These are phyloP conservation scores for Melanophora roralis DNA, from an alignment of 2,888 invertebrate genomes.

Conservation along the genomic window DNA sequence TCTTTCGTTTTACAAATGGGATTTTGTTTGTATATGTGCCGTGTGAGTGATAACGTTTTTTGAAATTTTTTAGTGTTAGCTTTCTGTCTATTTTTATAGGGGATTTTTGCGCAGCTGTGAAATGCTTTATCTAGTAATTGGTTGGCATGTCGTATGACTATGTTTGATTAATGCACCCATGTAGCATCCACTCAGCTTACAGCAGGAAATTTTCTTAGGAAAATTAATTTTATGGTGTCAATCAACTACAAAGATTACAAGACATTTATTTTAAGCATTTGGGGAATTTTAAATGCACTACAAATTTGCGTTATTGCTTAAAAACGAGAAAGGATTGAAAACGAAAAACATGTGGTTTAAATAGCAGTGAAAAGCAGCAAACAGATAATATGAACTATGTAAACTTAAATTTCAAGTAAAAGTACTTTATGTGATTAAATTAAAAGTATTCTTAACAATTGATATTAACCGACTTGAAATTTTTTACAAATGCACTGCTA, in stretches of 20 bases:
- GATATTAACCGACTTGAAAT: too few relatives aligned
- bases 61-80: background rate
- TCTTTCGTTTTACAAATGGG: background rate
- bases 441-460: too few relatives aligned
- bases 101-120: constrained; percentile 4
- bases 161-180: constrained; percentile 25
- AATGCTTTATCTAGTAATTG: constrained; percentile 3
- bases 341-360: background rate
- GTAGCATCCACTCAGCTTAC: background rate
- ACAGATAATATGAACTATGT: too few relatives aligned
- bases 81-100: background rate
- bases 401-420: too few relatives aligned
- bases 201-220: constrained; percentile 15
- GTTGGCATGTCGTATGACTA: background rate
- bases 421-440: too few relatives aligned
- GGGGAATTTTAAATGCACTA: constrained; percentile 3
- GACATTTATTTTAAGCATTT: background rate
- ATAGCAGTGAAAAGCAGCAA: too few relatives aligned
- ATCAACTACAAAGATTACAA: constrained; percentile 7
- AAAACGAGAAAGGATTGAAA: background rate
- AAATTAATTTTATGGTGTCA: background rate
- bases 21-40: background rate
- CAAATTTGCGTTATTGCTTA: background rate
- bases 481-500: too few relatives aligned
- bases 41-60: background rate